Percentiles rank a stretch among this genome's conserved stretches.
These are phyloP conservation scores for Luehdorfia chinensis DNA, from an alignment of 1,140 invertebrate genomes.

Conservation along the genomic window DNA sequence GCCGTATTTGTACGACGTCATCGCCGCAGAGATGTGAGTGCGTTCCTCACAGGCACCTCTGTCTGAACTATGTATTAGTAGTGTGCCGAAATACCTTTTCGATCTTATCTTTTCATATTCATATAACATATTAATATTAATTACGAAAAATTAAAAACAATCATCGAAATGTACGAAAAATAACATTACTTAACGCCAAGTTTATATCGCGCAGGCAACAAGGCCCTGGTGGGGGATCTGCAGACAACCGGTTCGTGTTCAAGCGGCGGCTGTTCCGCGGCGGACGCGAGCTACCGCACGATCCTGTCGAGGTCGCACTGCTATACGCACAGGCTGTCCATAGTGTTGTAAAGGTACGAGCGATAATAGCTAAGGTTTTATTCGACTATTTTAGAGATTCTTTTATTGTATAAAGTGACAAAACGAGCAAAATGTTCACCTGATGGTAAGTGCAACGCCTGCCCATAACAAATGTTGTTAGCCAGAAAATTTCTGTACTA, in stretches of 20 bases:
- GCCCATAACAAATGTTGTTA: too few species aligned
- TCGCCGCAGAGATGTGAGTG: slow-evolving; percentile 77
- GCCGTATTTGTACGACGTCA: slow-evolving; percentile 95
- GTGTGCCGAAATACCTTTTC: too few species aligned
- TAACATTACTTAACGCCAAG: too few species aligned
- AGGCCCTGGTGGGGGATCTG: slow-evolving; percentile 80
- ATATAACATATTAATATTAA: too few species aligned
- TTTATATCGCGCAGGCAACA: slow-evolving; percentile 66
- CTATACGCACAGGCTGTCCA: slow-evolving; percentile 97
- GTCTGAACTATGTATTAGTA: too few species aligned
- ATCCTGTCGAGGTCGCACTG: slow-evolving; percentile 96
- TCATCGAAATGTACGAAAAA: too few species aligned
- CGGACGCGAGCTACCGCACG: slow-evolving; percentile 94
- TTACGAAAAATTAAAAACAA: too few species aligned
- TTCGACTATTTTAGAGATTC: neutral
- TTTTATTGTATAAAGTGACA: too few species aligned
- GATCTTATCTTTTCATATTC: too few species aligned
- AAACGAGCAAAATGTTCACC: too few species aligned
- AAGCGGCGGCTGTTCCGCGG: slow-evolving; percentile 93
- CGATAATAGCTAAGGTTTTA: neutral
- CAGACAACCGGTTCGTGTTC: slow-evolving; percentile 95
- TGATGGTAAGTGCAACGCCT: too few species aligned
- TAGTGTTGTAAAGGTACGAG: slow-evolving; percentile 92
- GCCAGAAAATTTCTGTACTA: too few species aligned
- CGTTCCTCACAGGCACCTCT: neutral